Percentiles rank a stretch among this genome's conserved stretches.
Evolutionary conservation across 37 sponge, comb jelly and placozoan genomes (phyloP).

Genomic region (Dysidea cf. avara): DNA sequence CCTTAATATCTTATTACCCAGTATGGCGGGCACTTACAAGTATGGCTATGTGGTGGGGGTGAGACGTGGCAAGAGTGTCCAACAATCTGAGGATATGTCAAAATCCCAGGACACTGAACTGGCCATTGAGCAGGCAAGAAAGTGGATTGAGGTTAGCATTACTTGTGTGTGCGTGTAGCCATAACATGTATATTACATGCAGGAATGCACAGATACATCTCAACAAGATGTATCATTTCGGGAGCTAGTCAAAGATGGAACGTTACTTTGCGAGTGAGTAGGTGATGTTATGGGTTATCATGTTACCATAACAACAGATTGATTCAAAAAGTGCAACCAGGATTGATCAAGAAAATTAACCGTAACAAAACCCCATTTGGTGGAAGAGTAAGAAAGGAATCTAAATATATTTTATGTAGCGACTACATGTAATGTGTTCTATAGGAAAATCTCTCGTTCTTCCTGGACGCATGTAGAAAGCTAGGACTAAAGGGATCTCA

Average conservation of each 20-base stretch:
- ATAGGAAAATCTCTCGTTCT: conserved; percentile 81
- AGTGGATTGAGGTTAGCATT: conserved; percentile 16
- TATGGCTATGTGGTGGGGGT: too few species aligned
- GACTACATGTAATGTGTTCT: background rate
- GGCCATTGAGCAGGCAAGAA: conserved; percentile 7
- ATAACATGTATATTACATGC: background rate
- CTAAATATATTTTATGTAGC: background rate
- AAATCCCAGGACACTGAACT: background rate
- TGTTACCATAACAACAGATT: conserved; percentile 55
- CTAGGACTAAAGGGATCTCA: conserved; percentile 81
- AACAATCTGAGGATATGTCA: background rate
- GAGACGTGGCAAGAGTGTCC: too few species aligned
- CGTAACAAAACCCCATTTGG: conserved; percentile 61
- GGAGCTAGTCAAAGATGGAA: conserved; percentile 71
- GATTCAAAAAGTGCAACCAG: conserved; percentile 47
- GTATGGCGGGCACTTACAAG: too few species aligned
- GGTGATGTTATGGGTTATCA: too few species aligned
- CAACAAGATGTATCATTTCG: conserved; percentile 24
- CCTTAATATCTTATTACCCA: too few species aligned
- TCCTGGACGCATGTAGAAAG: conserved; percentile 67
- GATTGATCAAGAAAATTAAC: conserved; percentile 67
- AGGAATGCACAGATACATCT: conserved; percentile 55
- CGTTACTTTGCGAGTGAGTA: conserved; percentile 78
- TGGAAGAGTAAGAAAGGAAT: conserved; percentile 44
- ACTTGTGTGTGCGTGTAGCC: too few species aligned